phyloP scores from a whole-genome alignment of 2,113 vertebrate genomes.

The Protobothrops flavoviridis region DNA sequence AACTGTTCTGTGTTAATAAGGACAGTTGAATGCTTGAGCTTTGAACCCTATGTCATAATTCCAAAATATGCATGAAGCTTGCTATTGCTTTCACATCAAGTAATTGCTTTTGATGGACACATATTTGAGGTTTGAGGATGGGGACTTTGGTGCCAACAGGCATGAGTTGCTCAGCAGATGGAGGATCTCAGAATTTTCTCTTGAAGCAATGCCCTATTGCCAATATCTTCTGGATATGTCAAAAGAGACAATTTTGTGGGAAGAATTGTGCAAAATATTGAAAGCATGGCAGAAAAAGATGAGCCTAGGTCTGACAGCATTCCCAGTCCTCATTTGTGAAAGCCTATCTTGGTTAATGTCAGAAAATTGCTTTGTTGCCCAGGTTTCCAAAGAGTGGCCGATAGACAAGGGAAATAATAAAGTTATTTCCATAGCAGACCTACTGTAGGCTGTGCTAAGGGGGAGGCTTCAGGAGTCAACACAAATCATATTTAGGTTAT shows the following conservation, averaged over 20 bases:
- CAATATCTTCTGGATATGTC: background rate
- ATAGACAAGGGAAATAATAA: constrained; percentile 4
- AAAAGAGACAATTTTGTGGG: background rate
- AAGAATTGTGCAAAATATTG: background rate
- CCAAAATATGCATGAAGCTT: background rate
- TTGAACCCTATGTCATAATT: background rate
- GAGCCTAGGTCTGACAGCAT: constrained; percentile 4
- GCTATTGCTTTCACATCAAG: background rate
- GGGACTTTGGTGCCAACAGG: background rate
- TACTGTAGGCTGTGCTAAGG: background rate
- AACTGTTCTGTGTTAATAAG: background rate
- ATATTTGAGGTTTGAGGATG: background rate
- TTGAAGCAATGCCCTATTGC: background rate
- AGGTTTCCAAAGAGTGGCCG: background rate
- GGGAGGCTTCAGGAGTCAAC: background rate
- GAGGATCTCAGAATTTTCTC: background rate
- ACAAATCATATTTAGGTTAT: background rate
- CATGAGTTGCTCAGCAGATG: background rate
- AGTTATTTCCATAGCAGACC: background rate
- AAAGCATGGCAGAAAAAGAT: constrained; percentile 35
- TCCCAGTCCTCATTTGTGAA: background rate
- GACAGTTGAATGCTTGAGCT: background rate
- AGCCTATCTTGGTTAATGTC: background rate
- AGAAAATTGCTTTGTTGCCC: constrained; percentile 35
- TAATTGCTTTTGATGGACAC: background rate